Conservation (phyloP, 1,140 invertebrate genomes). For the Drosophila bifasciata region DNA sequence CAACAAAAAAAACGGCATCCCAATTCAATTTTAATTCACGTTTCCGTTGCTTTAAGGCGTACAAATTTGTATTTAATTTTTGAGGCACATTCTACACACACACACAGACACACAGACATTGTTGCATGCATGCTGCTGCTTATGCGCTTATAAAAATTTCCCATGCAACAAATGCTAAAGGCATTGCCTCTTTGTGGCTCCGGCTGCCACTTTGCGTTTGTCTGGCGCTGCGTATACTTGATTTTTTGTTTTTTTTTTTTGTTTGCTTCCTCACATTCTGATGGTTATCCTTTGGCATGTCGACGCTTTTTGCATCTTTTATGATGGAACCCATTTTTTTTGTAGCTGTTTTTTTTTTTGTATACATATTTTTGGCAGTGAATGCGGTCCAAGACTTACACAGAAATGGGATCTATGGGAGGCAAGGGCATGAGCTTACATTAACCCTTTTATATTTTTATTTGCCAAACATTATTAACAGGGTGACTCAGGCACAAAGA, state of each 20-base stretch:
- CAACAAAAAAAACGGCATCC: constrained; percentile 15
- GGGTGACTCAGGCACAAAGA: constrained; percentile 7
- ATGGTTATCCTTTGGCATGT: constrained; percentile 47
- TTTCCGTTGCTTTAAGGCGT: constrained; percentile 40
- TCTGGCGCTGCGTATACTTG: constrained; percentile 70
- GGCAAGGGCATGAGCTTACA: constrained; percentile 29
- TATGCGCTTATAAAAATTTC: constrained; percentile 58
- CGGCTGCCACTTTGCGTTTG: constrained; percentile 41
- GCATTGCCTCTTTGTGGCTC: constrained; percentile 25
- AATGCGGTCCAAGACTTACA: constrained; percentile 49
- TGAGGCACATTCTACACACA: constrained; percentile 23
- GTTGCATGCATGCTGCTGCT: too few species aligned
- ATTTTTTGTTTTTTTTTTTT: constrained; percentile 42
- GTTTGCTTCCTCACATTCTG: constrained; percentile 21
- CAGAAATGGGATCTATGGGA: constrained; percentile 17
- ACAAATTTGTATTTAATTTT: constrained; percentile 45
- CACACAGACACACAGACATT: too few species aligned
- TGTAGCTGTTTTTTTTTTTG: constrained; percentile 31
- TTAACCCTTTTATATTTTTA: constrained; percentile 30
- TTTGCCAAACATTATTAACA: not conserved
- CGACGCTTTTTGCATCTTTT: constrained; percentile 57
- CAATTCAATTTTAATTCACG: constrained; percentile 76
- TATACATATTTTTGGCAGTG: constrained; percentile 76
- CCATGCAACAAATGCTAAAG: constrained; percentile 49
- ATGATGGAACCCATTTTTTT: constrained; percentile 54